These are phyloP conservation scores for Anadara kagoshimensis DNA, from an alignment of 1,140 invertebrate species.

Conservation along the genomic window DNA sequence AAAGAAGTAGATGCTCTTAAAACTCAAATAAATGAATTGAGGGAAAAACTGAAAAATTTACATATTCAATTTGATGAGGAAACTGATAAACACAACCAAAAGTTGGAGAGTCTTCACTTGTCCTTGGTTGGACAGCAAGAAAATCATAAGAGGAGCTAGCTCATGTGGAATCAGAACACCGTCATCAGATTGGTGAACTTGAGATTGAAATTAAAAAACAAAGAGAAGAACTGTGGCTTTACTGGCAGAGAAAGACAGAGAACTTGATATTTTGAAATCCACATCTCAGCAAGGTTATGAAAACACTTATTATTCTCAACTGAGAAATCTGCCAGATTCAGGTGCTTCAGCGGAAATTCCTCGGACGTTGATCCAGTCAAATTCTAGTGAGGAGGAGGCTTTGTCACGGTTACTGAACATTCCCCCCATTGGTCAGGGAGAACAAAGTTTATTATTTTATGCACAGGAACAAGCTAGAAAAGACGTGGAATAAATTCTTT, in stretches of 20 bases:
- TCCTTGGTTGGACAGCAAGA: conserved; percentile 60
- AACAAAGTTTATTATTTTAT: conserved; percentile 85
- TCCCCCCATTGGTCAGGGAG: conserved; percentile 53
- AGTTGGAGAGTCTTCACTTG: conserved; percentile 61
- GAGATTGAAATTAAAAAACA: conserved; percentile 87
- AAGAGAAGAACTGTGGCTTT: conserved; percentile 84
- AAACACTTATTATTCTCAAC: conserved; percentile 24
- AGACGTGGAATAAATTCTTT: conserved; percentile 86
- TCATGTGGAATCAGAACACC: conserved; percentile 76
- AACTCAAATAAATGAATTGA: conserved; percentile 67
- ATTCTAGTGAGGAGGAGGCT: conserved; percentile 60
- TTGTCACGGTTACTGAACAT: conserved; percentile 58
- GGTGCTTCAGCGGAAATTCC: conserved; percentile 52
- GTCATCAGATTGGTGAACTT: conserved; percentile 78
- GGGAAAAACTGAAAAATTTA: conserved; percentile 57
- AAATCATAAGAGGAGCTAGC: conserved; percentile 77
- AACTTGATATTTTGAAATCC: conserved; percentile 80
- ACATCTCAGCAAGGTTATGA: conserved; percentile 32
- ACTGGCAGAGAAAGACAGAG: conserved; percentile 87
- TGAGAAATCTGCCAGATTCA: conserved; percentile 35
- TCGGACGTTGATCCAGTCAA: conserved; percentile 16
- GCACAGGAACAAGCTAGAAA: conserved; percentile 87
- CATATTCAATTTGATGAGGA: conserved; percentile 76
- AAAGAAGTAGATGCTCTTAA: conserved; percentile 70
- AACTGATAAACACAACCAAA: conserved; percentile 66